A percentile compares a stretch with the other conserved stretches of the same genome.
These are phyloP conservation scores for Urocitellus parryii DNA, from an alignment of 2,113 vertebrate species.

Conservation along the genomic window DNA sequence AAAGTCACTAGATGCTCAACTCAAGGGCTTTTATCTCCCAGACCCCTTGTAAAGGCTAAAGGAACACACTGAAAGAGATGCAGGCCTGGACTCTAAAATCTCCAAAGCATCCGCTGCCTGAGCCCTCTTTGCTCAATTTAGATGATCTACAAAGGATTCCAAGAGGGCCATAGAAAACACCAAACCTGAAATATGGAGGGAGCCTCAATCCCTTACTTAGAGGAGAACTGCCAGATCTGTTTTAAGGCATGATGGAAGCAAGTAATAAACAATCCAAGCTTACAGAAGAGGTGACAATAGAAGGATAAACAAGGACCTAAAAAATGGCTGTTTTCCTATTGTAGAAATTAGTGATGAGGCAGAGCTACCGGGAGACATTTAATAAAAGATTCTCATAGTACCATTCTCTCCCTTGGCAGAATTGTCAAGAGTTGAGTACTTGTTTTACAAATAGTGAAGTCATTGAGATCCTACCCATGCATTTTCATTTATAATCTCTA, in stretches of 20 bases:
- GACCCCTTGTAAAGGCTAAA: not conserved
- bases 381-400: not conserved
- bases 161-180: not conserved
- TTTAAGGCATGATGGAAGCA: not conserved
- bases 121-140: not conserved
- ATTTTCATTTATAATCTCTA: not conserved
- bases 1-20: not conserved
- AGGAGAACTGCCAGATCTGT: not conserved
- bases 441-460: not conserved
- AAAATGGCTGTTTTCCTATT: not conserved
- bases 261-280: not conserved
- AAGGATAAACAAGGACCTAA: not conserved
- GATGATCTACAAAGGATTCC: not conserved
- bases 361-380: not conserved
- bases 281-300: not conserved
- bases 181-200: not conserved
- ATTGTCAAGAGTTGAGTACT: not conserved
- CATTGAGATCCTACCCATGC: not conserved
- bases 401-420: not conserved
- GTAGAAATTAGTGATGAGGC: not conserved
- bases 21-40: not conserved
- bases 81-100: not conserved
- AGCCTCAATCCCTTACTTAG: not conserved
- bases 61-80: not conserved
- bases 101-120: not conserved